A percentile compares a stretch with the other conserved stretches of the same genome.
These are phyloP conservation scores for Sarcoramphus papa DNA, from an alignment of 2,797 vertebrate genomes.

Conservation along the genomic window DNA sequence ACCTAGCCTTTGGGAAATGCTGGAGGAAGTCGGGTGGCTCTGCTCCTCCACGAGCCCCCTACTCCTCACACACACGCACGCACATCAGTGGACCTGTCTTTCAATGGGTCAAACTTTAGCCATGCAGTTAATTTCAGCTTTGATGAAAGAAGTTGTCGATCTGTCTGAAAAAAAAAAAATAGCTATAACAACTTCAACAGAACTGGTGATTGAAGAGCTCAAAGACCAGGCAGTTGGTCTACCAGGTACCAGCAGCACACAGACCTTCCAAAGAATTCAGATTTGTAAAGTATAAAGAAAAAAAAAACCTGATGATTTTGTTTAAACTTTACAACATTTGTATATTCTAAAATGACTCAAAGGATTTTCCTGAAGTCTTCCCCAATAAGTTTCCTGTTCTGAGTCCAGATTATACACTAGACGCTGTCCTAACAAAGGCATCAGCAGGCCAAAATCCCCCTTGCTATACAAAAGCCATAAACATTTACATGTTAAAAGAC, in stretches of 20 bases:
- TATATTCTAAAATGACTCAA: not conserved
- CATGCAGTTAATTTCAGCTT: conserved; percentile 35
- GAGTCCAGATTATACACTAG: not conserved
- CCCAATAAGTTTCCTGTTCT: not conserved
- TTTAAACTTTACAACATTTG: not conserved
- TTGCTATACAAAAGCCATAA: not conserved
- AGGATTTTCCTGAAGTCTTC: not conserved
- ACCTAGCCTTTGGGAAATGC: not conserved
- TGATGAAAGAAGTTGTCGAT: conserved; percentile 42
- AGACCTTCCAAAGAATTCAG: not conserved
- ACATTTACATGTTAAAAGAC: not conserved
- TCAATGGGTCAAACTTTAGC: not conserved
- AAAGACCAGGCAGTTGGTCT: not conserved
- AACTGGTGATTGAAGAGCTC: not conserved
- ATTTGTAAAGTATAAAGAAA: not conserved
- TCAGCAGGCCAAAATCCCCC: not conserved
- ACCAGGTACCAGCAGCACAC: not conserved
- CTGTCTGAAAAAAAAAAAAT: not conserved
- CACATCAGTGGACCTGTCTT: not conserved
- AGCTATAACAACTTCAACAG: not conserved
- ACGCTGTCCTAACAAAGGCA: not conserved
- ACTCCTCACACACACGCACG: not conserved
- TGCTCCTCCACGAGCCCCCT: not conserved
- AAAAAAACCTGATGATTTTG: not conserved
- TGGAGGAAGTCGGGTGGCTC: not conserved